A percentile compares a stretch with the other conserved stretches of the same genome.
These are phyloP conservation scores for Cheilosia vulpina DNA, from an alignment of 2,888 invertebrate species.

Conservation along the genomic window DNA sequence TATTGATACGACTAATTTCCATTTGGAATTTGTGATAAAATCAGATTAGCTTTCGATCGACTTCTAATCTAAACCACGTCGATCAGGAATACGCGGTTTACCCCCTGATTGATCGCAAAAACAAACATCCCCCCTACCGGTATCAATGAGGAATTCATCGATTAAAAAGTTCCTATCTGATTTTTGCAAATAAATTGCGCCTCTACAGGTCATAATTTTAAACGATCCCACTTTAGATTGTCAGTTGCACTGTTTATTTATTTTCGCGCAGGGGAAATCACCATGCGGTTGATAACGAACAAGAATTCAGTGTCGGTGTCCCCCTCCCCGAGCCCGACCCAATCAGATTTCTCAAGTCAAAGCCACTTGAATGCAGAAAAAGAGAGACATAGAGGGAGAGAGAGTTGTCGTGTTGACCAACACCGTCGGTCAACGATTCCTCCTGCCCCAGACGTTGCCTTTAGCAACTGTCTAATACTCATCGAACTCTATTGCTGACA, in stretches of 20 bases:
- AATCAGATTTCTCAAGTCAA: neutral
- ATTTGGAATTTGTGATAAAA: too few relatives aligned
- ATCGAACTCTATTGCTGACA: constrained; percentile 55
- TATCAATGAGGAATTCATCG: neutral
- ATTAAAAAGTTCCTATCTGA: constrained; percentile 11
- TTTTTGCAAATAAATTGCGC: constrained; percentile 25
- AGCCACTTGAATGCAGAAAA: neutral
- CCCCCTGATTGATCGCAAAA: too few relatives aligned
- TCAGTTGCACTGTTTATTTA: neutral
- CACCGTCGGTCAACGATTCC: constrained; percentile 42
- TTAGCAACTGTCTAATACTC: constrained; percentile 22
- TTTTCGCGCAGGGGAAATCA: neutral
- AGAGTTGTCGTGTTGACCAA: constrained; percentile 20
- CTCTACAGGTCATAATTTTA: constrained; percentile 16
- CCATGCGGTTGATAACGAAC: constrained; percentile 32
- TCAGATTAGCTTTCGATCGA: neutral
- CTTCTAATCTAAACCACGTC: neutral
- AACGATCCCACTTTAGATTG: neutral
- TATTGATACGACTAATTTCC: too few relatives aligned
- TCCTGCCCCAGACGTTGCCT: constrained; percentile 25
- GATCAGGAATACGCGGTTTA: too few relatives aligned
- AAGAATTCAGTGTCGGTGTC: neutral
- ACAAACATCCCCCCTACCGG: neutral
- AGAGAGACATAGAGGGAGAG: constrained; percentile 1
- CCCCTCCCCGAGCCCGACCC: neutral